phyloP scores from a whole-genome alignment of 2,113 vertebrate genomes.

The Choloepus hoffmanni region DNA sequence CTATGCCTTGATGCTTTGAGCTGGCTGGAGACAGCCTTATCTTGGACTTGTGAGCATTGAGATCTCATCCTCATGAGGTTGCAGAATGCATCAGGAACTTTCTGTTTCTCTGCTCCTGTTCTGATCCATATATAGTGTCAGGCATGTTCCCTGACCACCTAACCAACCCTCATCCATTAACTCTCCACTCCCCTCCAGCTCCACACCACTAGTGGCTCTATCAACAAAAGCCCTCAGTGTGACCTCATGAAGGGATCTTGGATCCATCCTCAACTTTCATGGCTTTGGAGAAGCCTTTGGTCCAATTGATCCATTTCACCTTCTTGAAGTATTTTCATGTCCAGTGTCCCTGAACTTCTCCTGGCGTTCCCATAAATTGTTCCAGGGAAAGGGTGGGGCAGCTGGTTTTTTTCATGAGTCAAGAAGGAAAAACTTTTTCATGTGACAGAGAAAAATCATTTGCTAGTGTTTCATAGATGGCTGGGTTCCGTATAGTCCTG shows the following conservation, averaged over 20 bases:
- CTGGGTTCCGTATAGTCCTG: too few species aligned
- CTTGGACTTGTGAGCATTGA: too few species aligned
- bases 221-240: background rate
- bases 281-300: too few species aligned
- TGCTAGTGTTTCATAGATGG: background rate
- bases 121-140: accelerated
- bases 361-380: accelerated
- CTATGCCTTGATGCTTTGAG: background rate
- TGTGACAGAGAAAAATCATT: background rate
- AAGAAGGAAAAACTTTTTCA: background rate
- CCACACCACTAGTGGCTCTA: background rate
- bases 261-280: too few species aligned
- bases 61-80: background rate
- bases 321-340: background rate
- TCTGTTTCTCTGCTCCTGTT: background rate
- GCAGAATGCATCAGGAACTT: background rate
- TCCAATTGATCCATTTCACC: background rate
- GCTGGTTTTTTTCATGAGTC: background rate
- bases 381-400: background rate
- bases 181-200: background rate
- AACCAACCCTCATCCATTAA: too few species aligned
- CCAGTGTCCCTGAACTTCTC: background rate
- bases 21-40: background rate
- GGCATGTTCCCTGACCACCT: too few species aligned
- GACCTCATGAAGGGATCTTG: background rate